A percentile compares a stretch with the other conserved stretches of the same genome.
phyloP scores from a whole-genome alignment of 2,888 invertebrate genomes.

The Meliscaeva auricollis region DNA sequence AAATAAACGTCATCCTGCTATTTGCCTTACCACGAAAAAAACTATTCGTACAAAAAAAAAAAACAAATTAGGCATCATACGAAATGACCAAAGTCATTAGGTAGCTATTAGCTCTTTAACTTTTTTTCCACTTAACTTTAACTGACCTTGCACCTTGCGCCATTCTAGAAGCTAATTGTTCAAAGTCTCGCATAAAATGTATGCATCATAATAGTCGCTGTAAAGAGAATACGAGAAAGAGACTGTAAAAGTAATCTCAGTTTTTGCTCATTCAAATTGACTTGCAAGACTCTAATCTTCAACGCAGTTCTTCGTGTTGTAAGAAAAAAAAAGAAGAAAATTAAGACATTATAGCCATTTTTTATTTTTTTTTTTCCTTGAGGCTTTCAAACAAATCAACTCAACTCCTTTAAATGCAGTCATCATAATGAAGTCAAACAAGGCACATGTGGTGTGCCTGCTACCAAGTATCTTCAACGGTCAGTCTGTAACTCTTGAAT shows the following conservation, averaged over 20 bases:
- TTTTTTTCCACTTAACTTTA: constrained; percentile 13
- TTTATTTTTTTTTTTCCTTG: too few species aligned
- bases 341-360: constrained; percentile 26
- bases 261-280: background rate
- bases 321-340: constrained; percentile 2
- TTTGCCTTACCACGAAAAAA: too few species aligned
- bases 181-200: background rate
- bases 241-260: background rate
- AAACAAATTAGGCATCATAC: background rate
- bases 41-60: constrained; percentile 4
- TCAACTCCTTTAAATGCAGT: constrained; percentile 11
- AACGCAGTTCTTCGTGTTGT: constrained; percentile 5
- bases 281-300: background rate
- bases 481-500: background rate
- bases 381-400: background rate
- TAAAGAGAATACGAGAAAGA: background rate
- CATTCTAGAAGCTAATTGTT: constrained; percentile 15
- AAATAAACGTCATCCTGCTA: too few species aligned
- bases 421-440: constrained; percentile 10
- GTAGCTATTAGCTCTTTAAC: background rate
- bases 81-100: constrained; percentile 24
- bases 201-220: too few species aligned
- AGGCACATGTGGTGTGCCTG: background rate
- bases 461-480: too few species aligned
- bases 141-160: constrained; percentile 19